Conservation (phyloP, 2,888 invertebrate species). For the Zaprionus bogoriensis region DNA sequence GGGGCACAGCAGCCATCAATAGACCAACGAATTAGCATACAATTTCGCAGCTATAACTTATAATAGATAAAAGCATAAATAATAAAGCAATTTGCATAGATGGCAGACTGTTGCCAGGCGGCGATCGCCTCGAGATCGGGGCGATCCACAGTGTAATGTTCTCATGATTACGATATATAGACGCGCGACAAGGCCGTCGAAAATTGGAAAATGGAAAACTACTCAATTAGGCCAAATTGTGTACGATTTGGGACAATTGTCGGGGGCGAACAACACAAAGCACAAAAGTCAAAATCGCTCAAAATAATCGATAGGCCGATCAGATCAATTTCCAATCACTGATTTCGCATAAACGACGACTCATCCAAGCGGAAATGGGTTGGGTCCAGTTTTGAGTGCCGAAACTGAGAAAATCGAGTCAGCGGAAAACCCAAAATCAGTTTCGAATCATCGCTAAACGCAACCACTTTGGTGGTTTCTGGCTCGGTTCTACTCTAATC, state of each 20-base stretch:
- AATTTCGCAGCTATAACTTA: slow-evolving; percentile 28
- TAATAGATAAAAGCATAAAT: slow-evolving; percentile 48
- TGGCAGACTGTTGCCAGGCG: slow-evolving; percentile 27
- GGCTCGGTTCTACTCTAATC: no score
- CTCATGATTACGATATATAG: slow-evolving; percentile 53
- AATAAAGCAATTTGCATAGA: slow-evolving; percentile 64
- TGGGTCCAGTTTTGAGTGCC: slow-evolving; percentile 24
- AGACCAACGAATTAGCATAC: slow-evolving; percentile 37
- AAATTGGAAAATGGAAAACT: slow-evolving; percentile 54
- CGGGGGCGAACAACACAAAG: slow-evolving; percentile 26
- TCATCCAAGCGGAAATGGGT: slow-evolving; percentile 69
- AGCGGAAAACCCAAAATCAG: slow-evolving; percentile 15
- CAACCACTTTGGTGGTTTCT: slow-evolving; percentile 7
- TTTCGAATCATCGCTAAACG: slow-evolving; percentile 16
- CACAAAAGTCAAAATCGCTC: slow-evolving; percentile 68
- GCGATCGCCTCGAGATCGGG: no score
- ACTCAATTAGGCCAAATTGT: slow-evolving; percentile 65
- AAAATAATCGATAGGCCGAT: slow-evolving; percentile 45
- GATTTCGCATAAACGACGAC: slow-evolving; percentile 61
- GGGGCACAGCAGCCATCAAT: slow-evolving; percentile 45
- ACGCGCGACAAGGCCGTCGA: slow-evolving; percentile 35
- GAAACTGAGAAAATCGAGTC: slow-evolving; percentile 29
- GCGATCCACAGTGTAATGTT: slow-evolving; percentile 21
- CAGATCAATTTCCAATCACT: slow-evolving; percentile 68
- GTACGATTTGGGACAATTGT: slow-evolving; percentile 50